A percentile compares a stretch with the other conserved stretches of the same genome.
phyloP scores from a whole-genome alignment of 2,888 invertebrate genomes.

The Cabera pusaria region DNA sequence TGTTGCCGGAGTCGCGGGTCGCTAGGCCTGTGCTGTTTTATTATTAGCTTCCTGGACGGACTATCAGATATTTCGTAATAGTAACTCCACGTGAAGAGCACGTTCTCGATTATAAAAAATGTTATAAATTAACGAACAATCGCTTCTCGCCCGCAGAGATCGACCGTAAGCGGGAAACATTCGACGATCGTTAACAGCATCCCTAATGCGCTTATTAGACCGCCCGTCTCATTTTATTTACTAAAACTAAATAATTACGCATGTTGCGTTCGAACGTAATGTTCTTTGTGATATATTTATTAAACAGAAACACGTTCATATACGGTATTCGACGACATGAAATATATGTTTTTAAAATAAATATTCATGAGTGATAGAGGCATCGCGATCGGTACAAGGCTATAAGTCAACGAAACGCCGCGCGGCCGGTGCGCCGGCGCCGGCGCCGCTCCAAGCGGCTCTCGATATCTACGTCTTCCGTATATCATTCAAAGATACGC shows the following conservation, averaged over 20 bases:
- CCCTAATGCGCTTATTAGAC: slow-evolving; percentile 66
- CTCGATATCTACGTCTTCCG: slow-evolving; percentile 36
- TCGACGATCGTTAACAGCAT: slow-evolving; percentile 53
- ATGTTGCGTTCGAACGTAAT: slow-evolving; percentile 54
- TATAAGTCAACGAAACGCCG: slow-evolving; percentile 77
- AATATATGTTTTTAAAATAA: slow-evolving; percentile 72
- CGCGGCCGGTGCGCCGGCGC: slow-evolving; percentile 48
- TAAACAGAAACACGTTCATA: slow-evolving; percentile 56
- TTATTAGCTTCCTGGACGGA: too few relatives aligned
- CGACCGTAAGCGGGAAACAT: slow-evolving; percentile 45
- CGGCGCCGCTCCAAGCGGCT: slow-evolving; percentile 37
- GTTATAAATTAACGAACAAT: slow-evolving; percentile 27
- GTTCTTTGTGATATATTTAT: slow-evolving; percentile 70
- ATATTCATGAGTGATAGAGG: slow-evolving; percentile 82
- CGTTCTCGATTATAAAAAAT: slow-evolving; percentile 38
- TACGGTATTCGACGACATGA: slow-evolving; percentile 55
- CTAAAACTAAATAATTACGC: slow-evolving; percentile 68
- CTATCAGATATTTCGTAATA: slow-evolving; percentile 12
- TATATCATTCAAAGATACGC: slow-evolving; percentile 49
- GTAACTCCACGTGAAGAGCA: slow-evolving; percentile 38
- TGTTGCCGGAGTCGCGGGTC: too few relatives aligned
- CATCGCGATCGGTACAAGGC: slow-evolving; percentile 75
- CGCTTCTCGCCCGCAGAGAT: slow-evolving; percentile 56
- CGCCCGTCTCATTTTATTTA: slow-evolving; percentile 61
- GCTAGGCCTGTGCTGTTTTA: too few relatives aligned